Percentiles rank a stretch among this genome's conserved stretches.
phyloP scores from a whole-genome alignment of 2,888 invertebrate species.

The Molorchus minor region DNA sequence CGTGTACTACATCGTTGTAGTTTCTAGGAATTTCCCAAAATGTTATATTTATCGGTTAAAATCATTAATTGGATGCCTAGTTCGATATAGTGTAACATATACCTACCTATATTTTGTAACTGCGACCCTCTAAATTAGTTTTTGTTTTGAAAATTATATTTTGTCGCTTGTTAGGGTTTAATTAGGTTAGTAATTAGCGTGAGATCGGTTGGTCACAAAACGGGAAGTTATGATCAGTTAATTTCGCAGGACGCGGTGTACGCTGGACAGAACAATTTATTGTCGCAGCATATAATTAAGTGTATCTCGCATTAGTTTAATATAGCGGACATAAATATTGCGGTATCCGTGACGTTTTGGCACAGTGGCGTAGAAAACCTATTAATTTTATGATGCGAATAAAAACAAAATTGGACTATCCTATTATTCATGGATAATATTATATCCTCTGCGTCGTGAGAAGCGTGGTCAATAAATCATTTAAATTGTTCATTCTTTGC shows the following conservation, averaged over 20 bases:
- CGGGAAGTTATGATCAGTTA: constrained; percentile 57
- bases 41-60: too few relatives aligned
- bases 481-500: too few relatives aligned
- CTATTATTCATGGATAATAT: background rate
- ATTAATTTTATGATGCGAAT: background rate
- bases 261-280: constrained; percentile 53
- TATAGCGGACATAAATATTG: constrained; percentile 41
- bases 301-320: constrained; percentile 46
- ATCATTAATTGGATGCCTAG: too few relatives aligned
- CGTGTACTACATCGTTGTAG: too few relatives aligned
- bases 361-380: background rate
- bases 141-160: constrained; percentile 34
- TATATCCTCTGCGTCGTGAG: too few relatives aligned
- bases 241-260: constrained; percentile 51
- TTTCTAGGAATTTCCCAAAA: too few relatives aligned
- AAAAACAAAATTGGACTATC: background rate
- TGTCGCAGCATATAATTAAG: constrained; percentile 51
- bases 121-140: constrained; percentile 28
- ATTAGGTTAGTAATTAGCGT: constrained; percentile 44
- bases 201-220: constrained; percentile 51
- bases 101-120: too few relatives aligned
- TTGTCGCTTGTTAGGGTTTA: constrained; percentile 34
- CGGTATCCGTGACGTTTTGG: background rate
- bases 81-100: too few relatives aligned
- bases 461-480: too few relatives aligned